Evolutionary conservation across 92 coral and sea anemone species (phyloP).

Genomic region (Porites divaricata): DNA sequence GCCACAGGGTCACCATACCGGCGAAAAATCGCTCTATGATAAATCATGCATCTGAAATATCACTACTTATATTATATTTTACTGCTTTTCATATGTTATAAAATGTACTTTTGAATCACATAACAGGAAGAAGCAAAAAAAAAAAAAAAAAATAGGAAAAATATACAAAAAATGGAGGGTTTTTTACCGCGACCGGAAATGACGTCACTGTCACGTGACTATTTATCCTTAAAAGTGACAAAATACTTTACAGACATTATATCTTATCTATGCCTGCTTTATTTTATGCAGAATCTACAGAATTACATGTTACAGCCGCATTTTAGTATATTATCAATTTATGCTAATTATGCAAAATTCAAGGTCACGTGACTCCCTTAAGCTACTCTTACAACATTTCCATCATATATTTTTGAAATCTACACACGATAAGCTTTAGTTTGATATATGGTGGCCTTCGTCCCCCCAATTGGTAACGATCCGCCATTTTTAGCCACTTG

Average conservation of each 20-base stretch:
- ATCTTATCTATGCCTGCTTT: no score
- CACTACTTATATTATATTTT: not conserved
- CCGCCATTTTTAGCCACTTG: no score
- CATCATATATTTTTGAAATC: constrained; percentile 42
- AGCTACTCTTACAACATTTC: constrained; percentile 35
- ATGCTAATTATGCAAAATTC: constrained; percentile 17
- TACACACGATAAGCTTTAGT: constrained; percentile 11
- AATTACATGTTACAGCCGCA: no score
- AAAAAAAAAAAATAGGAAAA: no score
- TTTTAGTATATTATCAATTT: not conserved
- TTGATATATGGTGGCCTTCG: constrained; percentile 5
- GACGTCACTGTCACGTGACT: no score
- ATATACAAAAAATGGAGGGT: no score
- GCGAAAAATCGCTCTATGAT: not conserved
- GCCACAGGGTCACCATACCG: constrained; percentile 8
- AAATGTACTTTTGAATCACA: constrained; percentile 5
- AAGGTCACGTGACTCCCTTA: constrained; percentile 31
- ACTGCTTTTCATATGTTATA: not conserved
- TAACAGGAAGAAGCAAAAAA: not conserved
- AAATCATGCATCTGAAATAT: not conserved
- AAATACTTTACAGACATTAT: no score
- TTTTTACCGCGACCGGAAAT: no score
- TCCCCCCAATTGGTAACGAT: not conserved
- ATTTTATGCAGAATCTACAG: no score
- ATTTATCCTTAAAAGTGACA: no score